These are phyloP conservation scores for Cephus sareptanus DNA, from an alignment of 2,888 invertebrate species.

Conservation along the genomic window DNA sequence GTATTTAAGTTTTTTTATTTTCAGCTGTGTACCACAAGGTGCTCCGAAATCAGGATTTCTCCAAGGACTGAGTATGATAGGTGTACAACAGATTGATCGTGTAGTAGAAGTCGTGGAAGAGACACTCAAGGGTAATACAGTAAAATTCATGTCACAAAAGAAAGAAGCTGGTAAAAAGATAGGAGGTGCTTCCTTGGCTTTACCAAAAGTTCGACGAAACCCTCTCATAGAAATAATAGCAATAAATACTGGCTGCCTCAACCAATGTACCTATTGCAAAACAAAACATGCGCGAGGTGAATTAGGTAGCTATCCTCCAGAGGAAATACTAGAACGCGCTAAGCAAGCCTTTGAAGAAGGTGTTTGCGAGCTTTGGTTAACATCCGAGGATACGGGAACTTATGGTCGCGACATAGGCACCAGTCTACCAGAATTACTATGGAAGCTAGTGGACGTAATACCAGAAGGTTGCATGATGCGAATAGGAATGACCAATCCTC, in stretches of 20 bases:
- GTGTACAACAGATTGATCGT: conserved; percentile 97
- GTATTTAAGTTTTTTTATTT: background rate
- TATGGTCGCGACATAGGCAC: conserved; percentile 95
- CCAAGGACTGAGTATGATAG: conserved; percentile 91
- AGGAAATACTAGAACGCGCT: conserved; percentile 90
- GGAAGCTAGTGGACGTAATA: conserved; percentile 83
- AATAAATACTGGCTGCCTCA: conserved; percentile 95
- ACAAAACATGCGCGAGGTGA: conserved; percentile 98
- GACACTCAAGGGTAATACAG: conserved; percentile 88
- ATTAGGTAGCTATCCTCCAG: conserved; percentile 91
- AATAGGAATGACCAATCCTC: conserved; percentile 98
- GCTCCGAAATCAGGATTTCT: conserved; percentile 79
- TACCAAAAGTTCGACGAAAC: conserved; percentile 96
- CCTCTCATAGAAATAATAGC: conserved; percentile 97
- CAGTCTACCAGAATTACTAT: conserved; percentile 86
- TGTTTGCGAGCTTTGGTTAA: conserved; percentile 96
- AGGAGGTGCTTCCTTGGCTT: conserved; percentile 86
- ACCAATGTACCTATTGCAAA: conserved; percentile 99
- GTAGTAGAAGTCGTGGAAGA: conserved; percentile 98
- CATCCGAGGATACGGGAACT: conserved; percentile 97
- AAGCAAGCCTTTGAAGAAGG: conserved; percentile 90
- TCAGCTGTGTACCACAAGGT: conserved; percentile 91
- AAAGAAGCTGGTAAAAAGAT: conserved; percentile 81
- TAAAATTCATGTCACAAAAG: conserved; percentile 83
- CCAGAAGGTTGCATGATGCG: conserved; percentile 83